A percentile compares a stretch with the other conserved stretches of the same genome.
Conservation (phyloP, 2,797 vertebrate species). For the Austrolebias charrua region DNA sequence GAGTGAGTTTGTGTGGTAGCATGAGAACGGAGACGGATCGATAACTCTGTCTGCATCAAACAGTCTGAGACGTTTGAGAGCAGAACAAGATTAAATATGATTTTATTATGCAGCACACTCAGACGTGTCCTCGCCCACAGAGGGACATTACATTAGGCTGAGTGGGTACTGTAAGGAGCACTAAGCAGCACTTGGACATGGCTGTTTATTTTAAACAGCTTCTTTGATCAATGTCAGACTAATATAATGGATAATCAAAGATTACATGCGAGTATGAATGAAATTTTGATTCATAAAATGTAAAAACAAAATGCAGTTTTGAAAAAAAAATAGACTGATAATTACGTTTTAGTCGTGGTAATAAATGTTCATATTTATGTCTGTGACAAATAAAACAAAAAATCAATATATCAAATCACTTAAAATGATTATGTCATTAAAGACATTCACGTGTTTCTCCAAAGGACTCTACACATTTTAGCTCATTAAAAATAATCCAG, state of each 20-base stretch:
- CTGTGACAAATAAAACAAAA: background rate
- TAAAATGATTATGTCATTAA: background rate
- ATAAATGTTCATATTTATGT: background rate
- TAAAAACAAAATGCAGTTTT: too few species aligned
- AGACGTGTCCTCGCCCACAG: slow-evolving; percentile 30
- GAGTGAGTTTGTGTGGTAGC: background rate
- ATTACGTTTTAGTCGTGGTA: background rate
- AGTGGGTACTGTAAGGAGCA: slow-evolving; percentile 46
- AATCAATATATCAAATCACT: background rate
- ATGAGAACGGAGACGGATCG: slow-evolving; percentile 20
- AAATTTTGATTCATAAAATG: too few species aligned
- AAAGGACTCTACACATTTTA: background rate
- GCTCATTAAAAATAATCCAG: background rate
- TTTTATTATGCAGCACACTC: slow-evolving; percentile 46
- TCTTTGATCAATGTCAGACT: slow-evolving; percentile 15
- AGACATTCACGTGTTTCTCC: background rate
- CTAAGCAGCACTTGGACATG: slow-evolving; percentile 19
- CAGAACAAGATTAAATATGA: slow-evolving; percentile 62
- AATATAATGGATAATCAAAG: background rate
- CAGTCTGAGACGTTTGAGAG: slow-evolving; percentile 28
- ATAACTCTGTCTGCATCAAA: slow-evolving; percentile 22
- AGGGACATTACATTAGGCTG: slow-evolving; percentile 31
- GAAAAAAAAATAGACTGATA: too few species aligned
- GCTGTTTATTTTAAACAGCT: slow-evolving; percentile 24
- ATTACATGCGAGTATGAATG: background rate